Conservation (phyloP, 64 coral and sea anemone genomes). For the Montipora capricornis region DNA sequence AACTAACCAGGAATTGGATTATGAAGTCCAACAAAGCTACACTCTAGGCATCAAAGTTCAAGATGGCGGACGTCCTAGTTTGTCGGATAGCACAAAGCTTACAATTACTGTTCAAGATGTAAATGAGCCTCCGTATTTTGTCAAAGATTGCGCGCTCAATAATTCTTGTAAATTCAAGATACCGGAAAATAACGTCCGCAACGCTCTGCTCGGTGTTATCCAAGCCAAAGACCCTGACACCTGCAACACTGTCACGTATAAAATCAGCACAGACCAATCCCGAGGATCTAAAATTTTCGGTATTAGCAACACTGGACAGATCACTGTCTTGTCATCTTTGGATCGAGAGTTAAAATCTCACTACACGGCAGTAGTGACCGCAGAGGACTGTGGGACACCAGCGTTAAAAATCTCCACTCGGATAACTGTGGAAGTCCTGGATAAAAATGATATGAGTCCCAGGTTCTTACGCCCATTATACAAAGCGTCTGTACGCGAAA, state of each 20-base stretch:
- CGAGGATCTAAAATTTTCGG: conserved; percentile 45
- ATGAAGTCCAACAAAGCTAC: conserved; percentile 57
- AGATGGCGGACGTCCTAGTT: conserved; percentile 74
- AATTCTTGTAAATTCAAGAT: conserved; percentile 61
- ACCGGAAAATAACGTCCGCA: conserved; percentile 31
- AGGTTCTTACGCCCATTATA: conserved; percentile 56
- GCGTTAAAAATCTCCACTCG: conserved; percentile 39
- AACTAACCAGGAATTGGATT: conserved; percentile 59
- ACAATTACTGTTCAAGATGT: conserved; percentile 66
- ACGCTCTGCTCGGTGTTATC: conserved; percentile 46
- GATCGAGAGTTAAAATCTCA: conserved; percentile 77
- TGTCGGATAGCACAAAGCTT: conserved; percentile 17
- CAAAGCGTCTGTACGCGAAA: conserved; percentile 55
- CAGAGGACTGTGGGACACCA: conserved; percentile 78
- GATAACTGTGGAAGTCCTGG: conserved; percentile 68
- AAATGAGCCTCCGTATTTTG: conserved; percentile 78
- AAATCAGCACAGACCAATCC: conserved; percentile 49
- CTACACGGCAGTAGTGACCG: conserved; percentile 75
- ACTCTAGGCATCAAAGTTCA: conserved; percentile 68
- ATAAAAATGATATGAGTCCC: conserved; percentile 85
- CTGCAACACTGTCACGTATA: conserved; percentile 57
- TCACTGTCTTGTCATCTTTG: conserved; percentile 44
- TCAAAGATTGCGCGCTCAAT: conserved; percentile 4
- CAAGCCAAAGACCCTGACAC: conserved; percentile 77
- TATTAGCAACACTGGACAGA: conserved; percentile 43